Base-by-base conservation (phyloP, 2,888 invertebrate genomes). In the Bimastos eiseni region DNA sequence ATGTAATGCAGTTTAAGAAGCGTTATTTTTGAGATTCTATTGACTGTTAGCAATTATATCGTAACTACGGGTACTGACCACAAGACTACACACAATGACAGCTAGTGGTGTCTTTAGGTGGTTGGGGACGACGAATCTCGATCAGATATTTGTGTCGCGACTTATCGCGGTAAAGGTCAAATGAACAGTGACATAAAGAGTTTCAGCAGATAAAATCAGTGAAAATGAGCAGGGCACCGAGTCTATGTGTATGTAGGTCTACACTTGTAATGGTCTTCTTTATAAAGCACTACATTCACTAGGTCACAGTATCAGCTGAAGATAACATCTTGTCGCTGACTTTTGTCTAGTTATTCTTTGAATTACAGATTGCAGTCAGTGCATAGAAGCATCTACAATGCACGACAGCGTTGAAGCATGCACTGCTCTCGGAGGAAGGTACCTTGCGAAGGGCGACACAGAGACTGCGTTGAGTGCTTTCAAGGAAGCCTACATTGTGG, bases 401-500 rank as follows among this genome's bases (percentile, higher is more conserved):
- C 86, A 86, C 19, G 86, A 86, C 36, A 21, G 36, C 17, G 37
- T 86, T 86, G 86, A 86, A 86, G 37, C 86, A 34, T 86, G 86
- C 37, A 86, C 86, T 86, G 86, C 37, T 34, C 86, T 86, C 37
- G 86, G 86, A 34, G 86, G 86, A 86, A 86, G 17, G 36, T 37
- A 86, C 36, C 86, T 86, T 6, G 36, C 86, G 6, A 21, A 30
- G 17, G 86, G 86, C 6, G 86, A 86, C 37, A 37, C 37, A 24
- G 86, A 86, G 34, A 36, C 34, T 36, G 86, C 86, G 15, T 33
- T 86, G 34, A 86, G 37, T 36, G 34, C 86, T 86, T 86, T 86
- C 86, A 86, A 86, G 37, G 36, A 86, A 37, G 34, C 86, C 21
- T 86, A 86, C 36, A 24, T 86, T 36, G 36, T 36, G 86, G 34